phyloP scores from a whole-genome alignment of 2,888 invertebrate species.

The Acrobeloides nanus region DNA sequence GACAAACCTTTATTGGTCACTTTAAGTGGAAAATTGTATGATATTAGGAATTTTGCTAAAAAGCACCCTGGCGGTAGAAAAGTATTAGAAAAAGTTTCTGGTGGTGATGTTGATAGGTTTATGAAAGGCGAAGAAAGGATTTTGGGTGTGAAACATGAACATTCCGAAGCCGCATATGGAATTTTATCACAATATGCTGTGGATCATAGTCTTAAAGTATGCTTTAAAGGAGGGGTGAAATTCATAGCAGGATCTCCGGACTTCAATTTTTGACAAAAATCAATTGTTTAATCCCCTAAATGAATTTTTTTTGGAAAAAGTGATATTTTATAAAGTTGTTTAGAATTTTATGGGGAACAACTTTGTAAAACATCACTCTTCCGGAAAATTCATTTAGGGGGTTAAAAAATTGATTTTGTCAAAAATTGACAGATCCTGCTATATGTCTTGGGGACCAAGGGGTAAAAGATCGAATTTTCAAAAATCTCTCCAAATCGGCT shows the following conservation, averaged over 20 bases:
- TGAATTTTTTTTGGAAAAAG: no score
- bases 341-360: no score
- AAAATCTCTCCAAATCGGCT: no score
- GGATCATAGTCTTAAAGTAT: constrained; percentile 31
- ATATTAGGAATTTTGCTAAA: constrained; percentile 39
- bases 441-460: no score
- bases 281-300: no score
- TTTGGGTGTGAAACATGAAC: constrained; percentile 45
- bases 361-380: no score
- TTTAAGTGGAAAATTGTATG: constrained; percentile 36
- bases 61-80: constrained; percentile 51
- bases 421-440: no score
- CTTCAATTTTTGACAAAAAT: background rate
- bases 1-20: constrained; percentile 38
- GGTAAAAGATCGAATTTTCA: no score
- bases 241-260: background rate
- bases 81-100: constrained; percentile 40
- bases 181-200: constrained; percentile 48
- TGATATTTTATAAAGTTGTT: no score
- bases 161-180: constrained; percentile 45
- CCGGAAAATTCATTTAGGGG: no score
- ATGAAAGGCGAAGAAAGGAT: constrained; percentile 38
- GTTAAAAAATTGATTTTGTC: background rate
- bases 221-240: background rate
- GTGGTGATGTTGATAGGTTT: constrained; percentile 36